These are phyloP conservation scores for Tuta absoluta DNA, from an alignment of 2,888 invertebrate genomes.

Conservation along the genomic window DNA sequence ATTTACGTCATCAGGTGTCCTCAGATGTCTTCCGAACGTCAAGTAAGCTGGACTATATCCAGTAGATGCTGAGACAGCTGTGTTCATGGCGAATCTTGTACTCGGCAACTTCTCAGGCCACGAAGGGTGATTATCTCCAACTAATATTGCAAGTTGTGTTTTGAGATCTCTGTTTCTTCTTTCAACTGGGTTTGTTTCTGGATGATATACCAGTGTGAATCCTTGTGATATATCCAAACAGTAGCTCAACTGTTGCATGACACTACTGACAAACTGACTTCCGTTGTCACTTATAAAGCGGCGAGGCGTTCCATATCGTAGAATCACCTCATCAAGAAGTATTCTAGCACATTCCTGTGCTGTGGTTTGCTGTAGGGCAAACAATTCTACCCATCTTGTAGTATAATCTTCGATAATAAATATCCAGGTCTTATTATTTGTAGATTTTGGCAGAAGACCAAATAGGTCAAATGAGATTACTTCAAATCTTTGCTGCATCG, in stretches of 20 bases:
- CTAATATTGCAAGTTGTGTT: conserved; percentile 33
- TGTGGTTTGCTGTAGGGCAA: conserved; percentile 42
- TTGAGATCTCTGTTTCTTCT: conserved; percentile 40
- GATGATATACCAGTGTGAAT: conserved; percentile 44
- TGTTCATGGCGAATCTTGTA: conserved; percentile 35
- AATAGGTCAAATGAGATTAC: conserved; percentile 35
- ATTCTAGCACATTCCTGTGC: conserved; percentile 43
- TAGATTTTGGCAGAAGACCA: conserved; percentile 32
- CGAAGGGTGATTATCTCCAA: conserved; percentile 37
- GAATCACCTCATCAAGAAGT: conserved; percentile 43
- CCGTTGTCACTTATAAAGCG: conserved; percentile 35
- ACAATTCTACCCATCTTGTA: conserved; percentile 42
- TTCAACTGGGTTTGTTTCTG: conserved; percentile 48
- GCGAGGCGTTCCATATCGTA: conserved; percentile 35
- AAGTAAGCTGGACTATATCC: conserved; percentile 46
- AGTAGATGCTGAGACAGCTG: conserved; percentile 31
- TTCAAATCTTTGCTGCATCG: conserved; percentile 33
- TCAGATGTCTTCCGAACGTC: conserved; percentile 40
- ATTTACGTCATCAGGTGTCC: neutral
- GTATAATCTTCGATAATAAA: conserved; percentile 36
- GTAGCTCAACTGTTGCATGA: conserved; percentile 37
- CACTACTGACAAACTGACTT: conserved; percentile 30
- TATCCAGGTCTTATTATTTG: conserved; percentile 30
- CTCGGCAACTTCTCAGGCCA: conserved; percentile 31
- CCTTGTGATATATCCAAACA: conserved; percentile 42